phyloP scores from a whole-genome alignment of 2,888 invertebrate species.

The Ischnus inquisitorius region DNA sequence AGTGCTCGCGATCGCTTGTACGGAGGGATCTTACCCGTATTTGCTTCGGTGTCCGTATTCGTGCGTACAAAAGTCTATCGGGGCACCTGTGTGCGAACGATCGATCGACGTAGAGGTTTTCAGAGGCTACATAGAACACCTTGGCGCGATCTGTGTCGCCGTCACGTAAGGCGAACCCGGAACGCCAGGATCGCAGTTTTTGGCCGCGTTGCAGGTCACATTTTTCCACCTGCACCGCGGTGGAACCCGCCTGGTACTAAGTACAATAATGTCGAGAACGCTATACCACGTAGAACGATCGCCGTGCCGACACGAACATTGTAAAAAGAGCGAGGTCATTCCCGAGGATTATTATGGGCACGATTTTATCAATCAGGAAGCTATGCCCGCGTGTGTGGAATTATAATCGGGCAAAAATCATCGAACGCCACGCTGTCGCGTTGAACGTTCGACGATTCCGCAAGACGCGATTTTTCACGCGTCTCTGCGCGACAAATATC shows the following conservation, averaged over 20 bases:
- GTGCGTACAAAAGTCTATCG: constrained; percentile 5
- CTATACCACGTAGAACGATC: constrained; percentile 1
- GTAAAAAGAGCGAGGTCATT: constrained; percentile 24
- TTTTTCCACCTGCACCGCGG: constrained; percentile 23
- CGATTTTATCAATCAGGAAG: constrained; percentile 27
- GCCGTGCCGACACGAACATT: background rate
- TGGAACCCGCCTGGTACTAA: background rate
- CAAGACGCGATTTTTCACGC: background rate
- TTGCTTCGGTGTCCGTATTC: background rate
- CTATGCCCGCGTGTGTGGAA: constrained; percentile 19
- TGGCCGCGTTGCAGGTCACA: constrained; percentile 14
- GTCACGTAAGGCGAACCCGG: background rate
- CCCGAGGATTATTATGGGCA: constrained; percentile 11
- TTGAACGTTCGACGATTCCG: background rate
- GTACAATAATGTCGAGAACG: background rate
- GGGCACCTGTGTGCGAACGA: constrained; percentile 28
- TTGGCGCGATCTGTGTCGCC: background rate
- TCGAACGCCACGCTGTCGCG: background rate
- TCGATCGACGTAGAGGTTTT: constrained; percentile 25
- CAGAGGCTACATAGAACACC: background rate
- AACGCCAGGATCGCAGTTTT: constrained; percentile 30
- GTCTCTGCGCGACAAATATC: background rate
- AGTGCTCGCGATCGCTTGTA: background rate
- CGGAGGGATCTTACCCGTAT: background rate
- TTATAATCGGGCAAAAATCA: constrained; percentile 12